A percentile compares a stretch with the other conserved stretches of the same genome.
Evolutionary conservation across 1,140 invertebrate species (phyloP).

Genomic region (Anastrepha obliqua): DNA sequence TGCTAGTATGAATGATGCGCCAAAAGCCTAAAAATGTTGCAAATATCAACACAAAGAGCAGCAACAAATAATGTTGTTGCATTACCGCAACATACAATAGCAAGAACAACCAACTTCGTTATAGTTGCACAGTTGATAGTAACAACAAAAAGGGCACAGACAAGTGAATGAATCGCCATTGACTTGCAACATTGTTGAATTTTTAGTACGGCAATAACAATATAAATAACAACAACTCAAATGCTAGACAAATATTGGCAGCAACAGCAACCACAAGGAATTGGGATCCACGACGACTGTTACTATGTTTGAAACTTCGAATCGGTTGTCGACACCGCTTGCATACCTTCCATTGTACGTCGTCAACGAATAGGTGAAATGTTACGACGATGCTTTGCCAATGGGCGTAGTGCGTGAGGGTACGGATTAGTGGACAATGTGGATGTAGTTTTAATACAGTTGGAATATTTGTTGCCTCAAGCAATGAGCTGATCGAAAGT

Average conservation of each 20-base stretch:
- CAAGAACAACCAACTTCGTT: not conserved
- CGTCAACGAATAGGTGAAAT: not conserved
- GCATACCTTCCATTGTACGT: not conserved
- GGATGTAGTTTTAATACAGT: too few species aligned
- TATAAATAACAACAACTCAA: not conserved
- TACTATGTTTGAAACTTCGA: constrained; percentile 3
- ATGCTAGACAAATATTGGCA: too few species aligned
- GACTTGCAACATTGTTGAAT: not conserved
- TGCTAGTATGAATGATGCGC: too few species aligned
- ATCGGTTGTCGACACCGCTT: not conserved
- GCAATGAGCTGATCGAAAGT: constrained; percentile 29
- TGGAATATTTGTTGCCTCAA: not conserved
- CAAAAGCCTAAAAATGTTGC: not conserved
- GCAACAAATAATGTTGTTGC: not conserved
- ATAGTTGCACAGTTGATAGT: not conserved
- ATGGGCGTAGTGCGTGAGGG: not conserved
- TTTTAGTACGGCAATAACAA: not conserved
- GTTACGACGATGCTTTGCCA: not conserved
- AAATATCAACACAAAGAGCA: not conserved
- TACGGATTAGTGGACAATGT: too few species aligned
- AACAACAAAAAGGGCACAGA: not conserved
- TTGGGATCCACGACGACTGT: not conserved
- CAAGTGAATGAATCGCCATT: not conserved
- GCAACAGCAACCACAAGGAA: not conserved
- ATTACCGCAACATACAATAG: not conserved